Evolutionary conservation across 2,113 vertebrate species (phyloP), one percentile per base, ranked within the genome.

Genomic region (Nicator chloris): DNA sequence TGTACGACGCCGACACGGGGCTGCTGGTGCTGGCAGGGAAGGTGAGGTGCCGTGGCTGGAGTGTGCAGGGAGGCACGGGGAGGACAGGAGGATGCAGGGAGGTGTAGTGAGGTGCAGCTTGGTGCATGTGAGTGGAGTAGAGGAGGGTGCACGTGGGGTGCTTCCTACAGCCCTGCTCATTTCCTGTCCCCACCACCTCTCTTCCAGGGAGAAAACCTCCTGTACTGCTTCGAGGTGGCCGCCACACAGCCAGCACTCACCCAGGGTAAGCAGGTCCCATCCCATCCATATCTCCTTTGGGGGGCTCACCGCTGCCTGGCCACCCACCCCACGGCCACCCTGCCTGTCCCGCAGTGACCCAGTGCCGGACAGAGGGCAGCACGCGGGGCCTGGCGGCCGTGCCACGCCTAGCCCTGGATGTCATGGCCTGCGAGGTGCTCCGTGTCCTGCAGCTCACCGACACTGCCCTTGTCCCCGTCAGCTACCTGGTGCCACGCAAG

Each of bases 401-500:
- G 31, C 99, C 99, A 23, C 99, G 99, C 91, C 94, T 98, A 80
- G 98, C 98, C 0, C 73, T 99, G 96, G 98, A 99, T 0, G 97
- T 99, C 63, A 95, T 98, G 97, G 97, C 97, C 83, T 99, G 99
- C 2, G 99, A 99, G 96, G 99, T 99, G 81, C 96, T 99, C 81
- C 98, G 98, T 0, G 96, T 99, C 51, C 98, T 99, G 91, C 99
- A 99, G 98, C 98, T 99, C 96, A 98, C 98, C 0, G 98, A 99
- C 90, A 97, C 78, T 6, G 97, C 98, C 96, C 97, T 99, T 1
- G 65, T 99, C 56, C 99, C 99, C 1, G 13, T 99, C 98, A 99
- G 98, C 97, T 98, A 98, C 86, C 86, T 97, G 6, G 99, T 99
- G 80, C 99, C 99, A 69, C 99, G 99, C 92, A 99, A 99, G 99